These are phyloP conservation scores for Triops longicaudatus DNA, from an alignment of 1,140 invertebrate genomes.

Conservation along the genomic window DNA sequence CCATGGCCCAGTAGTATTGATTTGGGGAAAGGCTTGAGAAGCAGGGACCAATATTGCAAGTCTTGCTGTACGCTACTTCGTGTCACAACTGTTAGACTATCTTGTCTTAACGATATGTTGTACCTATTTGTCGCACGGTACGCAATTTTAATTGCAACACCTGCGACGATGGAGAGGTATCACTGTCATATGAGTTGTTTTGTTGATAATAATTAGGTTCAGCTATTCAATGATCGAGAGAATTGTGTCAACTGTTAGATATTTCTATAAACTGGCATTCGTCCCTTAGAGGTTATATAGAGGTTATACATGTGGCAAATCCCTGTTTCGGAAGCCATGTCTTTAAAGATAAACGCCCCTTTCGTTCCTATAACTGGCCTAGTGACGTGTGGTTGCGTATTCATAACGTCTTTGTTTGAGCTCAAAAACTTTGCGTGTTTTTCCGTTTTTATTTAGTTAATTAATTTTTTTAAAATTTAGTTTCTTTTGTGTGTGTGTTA, in stretches of 20 bases:
- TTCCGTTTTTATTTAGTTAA: too few relatives aligned
- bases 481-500: too few relatives aligned
- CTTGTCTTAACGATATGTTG: background rate
- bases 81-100: background rate
- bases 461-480: too few relatives aligned
- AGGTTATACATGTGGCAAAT: background rate
- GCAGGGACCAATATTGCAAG: background rate
- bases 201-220: too few relatives aligned
- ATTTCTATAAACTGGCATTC: background rate
- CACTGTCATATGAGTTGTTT: too few relatives aligned
- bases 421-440: too few relatives aligned
- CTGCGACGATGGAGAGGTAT: too few relatives aligned
- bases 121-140: background rate
- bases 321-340: background rate
- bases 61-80: background rate
- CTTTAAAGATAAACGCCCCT: background rate
- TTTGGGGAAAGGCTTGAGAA: background rate
- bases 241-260: background rate
- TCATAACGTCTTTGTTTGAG: background rate
- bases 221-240: background rate
- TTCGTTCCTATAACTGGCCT: background rate
- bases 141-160: background rate
- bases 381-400: background rate
- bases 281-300: background rate
- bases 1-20: constrained; percentile 6